These are phyloP conservation scores for Silvanus unidentatus DNA, from an alignment of 2,888 invertebrate species.

Conservation along the genomic window DNA sequence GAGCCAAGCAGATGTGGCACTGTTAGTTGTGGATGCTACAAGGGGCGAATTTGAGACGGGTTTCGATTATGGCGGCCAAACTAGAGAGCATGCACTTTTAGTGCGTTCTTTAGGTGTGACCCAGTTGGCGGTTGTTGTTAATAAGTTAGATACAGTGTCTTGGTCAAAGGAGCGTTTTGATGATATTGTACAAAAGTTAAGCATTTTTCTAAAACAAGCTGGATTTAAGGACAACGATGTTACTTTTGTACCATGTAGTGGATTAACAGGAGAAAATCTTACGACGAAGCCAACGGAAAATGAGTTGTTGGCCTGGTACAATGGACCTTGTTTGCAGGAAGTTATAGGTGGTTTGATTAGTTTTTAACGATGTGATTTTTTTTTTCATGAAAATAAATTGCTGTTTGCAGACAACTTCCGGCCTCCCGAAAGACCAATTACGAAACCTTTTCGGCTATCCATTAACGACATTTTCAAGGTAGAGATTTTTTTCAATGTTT, in stretches of 20 bases:
- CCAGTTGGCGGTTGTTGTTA: slow-evolving; percentile 91
- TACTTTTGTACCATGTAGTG: slow-evolving; percentile 90
- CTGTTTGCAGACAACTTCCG: slow-evolving; percentile 65
- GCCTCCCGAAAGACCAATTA: slow-evolving; percentile 78
- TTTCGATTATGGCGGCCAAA: slow-evolving; percentile 96
- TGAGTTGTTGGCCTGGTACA: slow-evolving; percentile 68
- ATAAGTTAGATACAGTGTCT: slow-evolving; percentile 92
- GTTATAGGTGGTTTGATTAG: slow-evolving; percentile 61
- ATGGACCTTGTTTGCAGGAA: slow-evolving; percentile 75
- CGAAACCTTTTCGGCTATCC: slow-evolving; percentile 86
- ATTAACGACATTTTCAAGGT: slow-evolving; percentile 94
- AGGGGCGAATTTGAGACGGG: slow-evolving; percentile 98
- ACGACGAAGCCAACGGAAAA: slow-evolving; percentile 60
- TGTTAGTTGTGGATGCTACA: slow-evolving; percentile 93
- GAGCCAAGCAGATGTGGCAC: slow-evolving; percentile 95
- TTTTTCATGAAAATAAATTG: slow-evolving; percentile 5
- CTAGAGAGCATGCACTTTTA: slow-evolving; percentile 93
- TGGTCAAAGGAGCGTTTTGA: slow-evolving; percentile 90
- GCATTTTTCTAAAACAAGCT: slow-evolving; percentile 78
- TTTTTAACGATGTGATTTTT: too few species aligned
- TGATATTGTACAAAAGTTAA: slow-evolving; percentile 80
- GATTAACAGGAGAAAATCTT: slow-evolving; percentile 92
- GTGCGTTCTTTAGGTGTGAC: slow-evolving; percentile 83
- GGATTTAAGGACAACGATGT: slow-evolving; percentile 86
- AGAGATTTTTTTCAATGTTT: slow-evolving; percentile 5